Base-by-base conservation (phyloP, 1,140 invertebrate genomes). In the Mizuhopecten yessoensis region DNA sequence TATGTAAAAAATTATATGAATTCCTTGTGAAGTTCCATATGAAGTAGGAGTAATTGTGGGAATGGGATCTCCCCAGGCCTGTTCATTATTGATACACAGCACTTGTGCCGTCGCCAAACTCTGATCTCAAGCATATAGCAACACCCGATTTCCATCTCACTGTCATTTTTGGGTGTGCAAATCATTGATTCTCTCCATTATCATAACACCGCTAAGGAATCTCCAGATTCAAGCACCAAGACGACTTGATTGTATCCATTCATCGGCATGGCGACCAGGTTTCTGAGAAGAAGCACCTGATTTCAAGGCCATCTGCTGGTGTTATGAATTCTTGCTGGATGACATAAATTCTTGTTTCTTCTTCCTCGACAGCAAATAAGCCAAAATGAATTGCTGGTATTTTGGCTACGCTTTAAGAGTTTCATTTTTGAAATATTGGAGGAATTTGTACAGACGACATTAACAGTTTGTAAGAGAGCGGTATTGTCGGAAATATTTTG, bases 261-360 rank as follows among this genome's bases (percentile, higher is more conserved):
- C 57, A 75, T 75, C 57, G 15, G 57, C 57, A 75, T 75, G 57
- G 57, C 57, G 57, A 75, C 57, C 57, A 75, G 57, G 57, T 75
- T 75, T 75, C 57, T 75, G 57, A 17, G n/a, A 75, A 29, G 57
- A 5, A n/a, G 23, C 11, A 75, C 57, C 57, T 75, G 57, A 29
- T n/a, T 75, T 75, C 20, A 75, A 75, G 57, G 57, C 17, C 57
- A 29, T 29, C 23, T n/a, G 57, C 11, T 29, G 3, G n/a, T 75
- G 57, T 75, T 75, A 75, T 75, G 57, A 75, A 75, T 75, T 75
- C 57, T 75, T 23, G 17, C 23, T 75, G 5, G 57, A 75, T 75
- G 57, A 75, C 23, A 75, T 75, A 29, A 75, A 75, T n/a, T 75
- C 20, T n/a, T 1, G 57, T n/a, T 75, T n/a, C 42, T 45, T 75